These are phyloP conservation scores for Drosophila chauvacae DNA, from an alignment of 1,140 invertebrate genomes.

Conservation along the genomic window DNA sequence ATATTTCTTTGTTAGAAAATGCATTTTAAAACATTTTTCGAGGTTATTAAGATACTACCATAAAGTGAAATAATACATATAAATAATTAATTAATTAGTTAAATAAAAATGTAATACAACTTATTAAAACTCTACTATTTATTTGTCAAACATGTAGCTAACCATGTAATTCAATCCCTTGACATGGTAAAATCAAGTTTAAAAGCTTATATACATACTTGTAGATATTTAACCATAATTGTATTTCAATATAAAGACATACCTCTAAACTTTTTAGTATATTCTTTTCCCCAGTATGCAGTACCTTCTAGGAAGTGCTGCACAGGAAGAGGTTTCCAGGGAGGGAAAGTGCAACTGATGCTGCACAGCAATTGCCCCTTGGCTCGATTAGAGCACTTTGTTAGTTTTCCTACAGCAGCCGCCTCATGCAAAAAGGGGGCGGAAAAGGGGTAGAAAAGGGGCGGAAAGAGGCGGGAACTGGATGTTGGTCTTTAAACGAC, in stretches of 20 bases:
- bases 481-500: slow-evolving; percentile 40
- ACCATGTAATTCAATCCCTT: too few species aligned
- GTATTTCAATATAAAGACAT: neutral
- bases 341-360: slow-evolving; percentile 22
- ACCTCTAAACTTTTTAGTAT: neutral
- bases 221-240: neutral
- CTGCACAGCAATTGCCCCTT: slow-evolving; percentile 45
- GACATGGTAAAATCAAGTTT: neutral
- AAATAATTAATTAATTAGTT: too few species aligned
- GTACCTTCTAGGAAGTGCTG: neutral
- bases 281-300: neutral
- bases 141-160: neutral
- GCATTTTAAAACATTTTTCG: too few species aligned
- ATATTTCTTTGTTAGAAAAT: too few species aligned
- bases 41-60: too few species aligned
- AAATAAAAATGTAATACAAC: too few species aligned
- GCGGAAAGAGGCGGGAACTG: neutral
- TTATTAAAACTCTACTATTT: neutral
- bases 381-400: slow-evolving; percentile 74
- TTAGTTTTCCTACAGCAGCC: slow-evolving; percentile 59
- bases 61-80: too few species aligned
- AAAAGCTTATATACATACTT: neutral
- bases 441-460: neutral
- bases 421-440: neutral
- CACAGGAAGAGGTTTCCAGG: neutral